These are phyloP conservation scores for Thalassophryne amazonica DNA, from an alignment of 2,797 vertebrate species.

Conservation along the genomic window DNA sequence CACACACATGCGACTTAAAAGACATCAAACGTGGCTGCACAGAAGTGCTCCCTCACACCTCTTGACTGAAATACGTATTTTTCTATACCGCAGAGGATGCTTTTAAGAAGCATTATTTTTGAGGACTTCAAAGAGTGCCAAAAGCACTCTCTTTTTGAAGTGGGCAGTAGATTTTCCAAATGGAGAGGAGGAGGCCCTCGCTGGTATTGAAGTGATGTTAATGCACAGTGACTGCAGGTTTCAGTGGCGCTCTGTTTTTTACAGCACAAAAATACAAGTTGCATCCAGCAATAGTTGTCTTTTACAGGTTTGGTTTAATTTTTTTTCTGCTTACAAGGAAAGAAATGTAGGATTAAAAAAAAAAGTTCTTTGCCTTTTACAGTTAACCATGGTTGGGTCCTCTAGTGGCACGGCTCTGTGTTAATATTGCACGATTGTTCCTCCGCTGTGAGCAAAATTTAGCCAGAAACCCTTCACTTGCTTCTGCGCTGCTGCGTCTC, in stretches of 20 bases:
- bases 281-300: constrained; percentile 49
- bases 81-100: constrained; percentile 67
- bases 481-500: too few relatives aligned
- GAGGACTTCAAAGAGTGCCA: constrained; percentile 79
- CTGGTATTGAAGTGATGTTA: constrained; percentile 73
- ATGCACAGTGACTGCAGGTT: constrained; percentile 57
- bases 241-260: constrained; percentile 40
- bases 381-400: too few relatives aligned
- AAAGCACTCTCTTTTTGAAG: constrained; percentile 76
- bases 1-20: constrained; percentile 20
- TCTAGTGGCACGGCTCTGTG: too few relatives aligned
- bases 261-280: constrained; percentile 42
- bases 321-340: constrained; percentile 45
- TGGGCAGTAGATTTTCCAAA: constrained; percentile 76
- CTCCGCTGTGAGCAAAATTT: too few relatives aligned
- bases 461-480: too few relatives aligned
- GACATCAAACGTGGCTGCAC: constrained; percentile 61
- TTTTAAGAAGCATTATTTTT: constrained; percentile 81
- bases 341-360: too few relatives aligned
- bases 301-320: constrained; percentile 44
- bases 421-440: too few relatives aligned
- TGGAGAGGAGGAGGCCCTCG: constrained; percentile 76
- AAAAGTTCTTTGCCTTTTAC: too few relatives aligned
- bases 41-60: constrained; percentile 48
- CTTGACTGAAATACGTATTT: constrained; percentile 69